Base-by-base conservation (phyloP, 2,113 vertebrate genomes). In the Ibidorhyncha struthersii region DNA sequence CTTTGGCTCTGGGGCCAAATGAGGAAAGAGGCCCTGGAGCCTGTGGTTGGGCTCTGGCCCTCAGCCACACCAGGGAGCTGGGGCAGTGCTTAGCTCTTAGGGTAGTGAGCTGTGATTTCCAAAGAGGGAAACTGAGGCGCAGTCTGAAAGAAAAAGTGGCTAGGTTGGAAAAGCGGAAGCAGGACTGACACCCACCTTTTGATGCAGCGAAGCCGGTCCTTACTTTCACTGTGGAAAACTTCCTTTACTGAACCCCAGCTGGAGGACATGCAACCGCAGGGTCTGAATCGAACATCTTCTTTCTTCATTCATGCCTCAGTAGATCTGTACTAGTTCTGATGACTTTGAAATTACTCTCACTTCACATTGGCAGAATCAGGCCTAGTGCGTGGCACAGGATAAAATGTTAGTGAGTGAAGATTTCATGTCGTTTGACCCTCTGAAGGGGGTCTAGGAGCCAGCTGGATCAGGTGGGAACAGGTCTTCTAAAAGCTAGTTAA, bases 401-500 rank as follows among this genome's bases (percentile, higher is more conserved):
- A 10, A 85, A 95, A 45, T n/a, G 45, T 55, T 45, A 17, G 21
- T 7, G 81, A 87, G 73, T 38, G 73, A 27, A 84, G 69, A 32
- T 41, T 89, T 93, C 22, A 1, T 45, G 45, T 89, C 1, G 4
- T 91, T 29, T 87, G 76, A 59, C 89, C 70, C 81, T 61, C 66
- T 72, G 87, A 47, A 89, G 78, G 78, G 63, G 70, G 43, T 49
- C 40, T 72, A 12, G 80, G 70, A 79, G 52, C 69, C 61, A 52
- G 52, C 89, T 61, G 81, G 65, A 40, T 89, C 81, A 25, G 71
- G 47, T 62, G 85, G 70, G 92, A 91, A 56, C 66, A 65, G 43
- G 30, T 56, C 73, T 93, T 70, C 73, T 93, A 79, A 90, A 79
- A 91, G 93, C 76, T 30, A 49, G 43, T 93, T 93, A 36, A 95